Evolutionary conservation across 2,888 invertebrate species (phyloP).

Genomic region (Yponomeuta sedellus): DNA sequence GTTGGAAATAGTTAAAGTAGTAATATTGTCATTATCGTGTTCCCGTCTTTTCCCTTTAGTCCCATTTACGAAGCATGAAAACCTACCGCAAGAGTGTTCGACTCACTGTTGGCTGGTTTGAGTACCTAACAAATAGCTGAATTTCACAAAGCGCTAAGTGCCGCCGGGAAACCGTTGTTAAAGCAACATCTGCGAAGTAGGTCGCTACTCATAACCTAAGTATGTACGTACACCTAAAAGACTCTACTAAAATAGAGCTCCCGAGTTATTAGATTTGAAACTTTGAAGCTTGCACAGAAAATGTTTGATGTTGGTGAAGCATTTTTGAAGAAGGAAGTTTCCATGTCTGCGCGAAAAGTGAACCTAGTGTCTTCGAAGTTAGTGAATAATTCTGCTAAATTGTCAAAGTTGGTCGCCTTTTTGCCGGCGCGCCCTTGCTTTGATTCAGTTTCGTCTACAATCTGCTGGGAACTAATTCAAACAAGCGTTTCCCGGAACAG

Average conservation of each 20-base stretch:
- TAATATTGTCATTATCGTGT: no score
- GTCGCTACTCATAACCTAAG: background rate
- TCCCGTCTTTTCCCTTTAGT: no score
- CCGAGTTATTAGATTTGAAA: background rate
- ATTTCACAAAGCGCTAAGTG: slow-evolving; percentile 8
- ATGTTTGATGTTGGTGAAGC: background rate
- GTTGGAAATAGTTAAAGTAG: no score
- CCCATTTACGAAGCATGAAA: no score
- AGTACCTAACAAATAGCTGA: slow-evolving; percentile 1
- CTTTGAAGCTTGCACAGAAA: slow-evolving; percentile 1
- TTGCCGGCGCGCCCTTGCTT: slow-evolving; percentile 8
- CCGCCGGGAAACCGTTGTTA: slow-evolving; percentile 1
- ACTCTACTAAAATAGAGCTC: slow-evolving; percentile 5
- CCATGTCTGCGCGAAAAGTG: slow-evolving; percentile 12
- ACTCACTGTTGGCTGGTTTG: background rate
- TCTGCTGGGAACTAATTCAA: background rate
- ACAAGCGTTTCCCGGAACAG: slow-evolving; percentile 7
- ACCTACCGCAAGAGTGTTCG: no score
- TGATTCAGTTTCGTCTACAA: background rate
- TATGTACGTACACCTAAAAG: slow-evolving; percentile 2
- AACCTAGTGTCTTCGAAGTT: slow-evolving; percentile 6
- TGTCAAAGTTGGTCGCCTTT: background rate
- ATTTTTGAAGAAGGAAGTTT: slow-evolving; percentile 7
- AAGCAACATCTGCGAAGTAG: slow-evolving; percentile 7
- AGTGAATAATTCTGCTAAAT: slow-evolving; percentile 10